Conservation (phyloP, 2,113 vertebrate species). For the Mugil cephalus region DNA sequence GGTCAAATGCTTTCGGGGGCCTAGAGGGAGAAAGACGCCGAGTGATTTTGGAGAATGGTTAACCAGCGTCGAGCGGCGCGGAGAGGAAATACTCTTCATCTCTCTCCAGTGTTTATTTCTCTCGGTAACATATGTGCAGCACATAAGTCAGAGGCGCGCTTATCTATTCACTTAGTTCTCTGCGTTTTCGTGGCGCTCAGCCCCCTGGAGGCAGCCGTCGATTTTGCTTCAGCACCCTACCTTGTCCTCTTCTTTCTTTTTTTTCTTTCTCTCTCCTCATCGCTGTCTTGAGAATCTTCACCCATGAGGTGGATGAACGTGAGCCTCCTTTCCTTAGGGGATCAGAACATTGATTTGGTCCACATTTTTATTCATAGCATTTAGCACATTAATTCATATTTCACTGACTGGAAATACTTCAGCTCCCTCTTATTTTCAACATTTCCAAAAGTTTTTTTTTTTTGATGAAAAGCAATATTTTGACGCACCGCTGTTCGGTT, state of each 20-base stretch:
- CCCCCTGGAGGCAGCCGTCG: conserved; percentile 41
- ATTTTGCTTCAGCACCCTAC: conserved; percentile 21
- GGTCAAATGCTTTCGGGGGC: conserved; percentile 63
- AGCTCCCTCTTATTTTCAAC: conserved; percentile 16
- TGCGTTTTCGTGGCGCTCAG: conserved; percentile 36
- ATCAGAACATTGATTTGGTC: conserved; percentile 48
- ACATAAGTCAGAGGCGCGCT: conserved; percentile 35
- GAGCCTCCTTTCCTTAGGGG: conserved; percentile 38
- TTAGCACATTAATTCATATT: conserved; percentile 41
- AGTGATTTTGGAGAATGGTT: conserved; percentile 57
- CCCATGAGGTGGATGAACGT: conserved; percentile 49
- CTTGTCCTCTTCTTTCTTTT: conserved; percentile 9
- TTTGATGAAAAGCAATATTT: conserved; percentile 8
- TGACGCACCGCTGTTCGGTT: conserved; percentile 1
- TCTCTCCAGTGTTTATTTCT: conserved; percentile 37
- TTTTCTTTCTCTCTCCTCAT: conserved; percentile 23
- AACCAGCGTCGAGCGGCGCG: conserved; percentile 44
- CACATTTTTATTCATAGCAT: conserved; percentile 22
- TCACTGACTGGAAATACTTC: conserved; percentile 15
- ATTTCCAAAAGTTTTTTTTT: conserved; percentile 18
- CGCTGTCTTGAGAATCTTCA: conserved; percentile 47
- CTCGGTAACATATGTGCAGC: conserved; percentile 27
- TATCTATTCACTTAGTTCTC: conserved; percentile 37
- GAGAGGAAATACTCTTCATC: conserved; percentile 39
- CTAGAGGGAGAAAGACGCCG: conserved; percentile 53